Evolutionary conservation across 2,888 invertebrate species (phyloP).

Genomic region (Pterostichus niger): DNA sequence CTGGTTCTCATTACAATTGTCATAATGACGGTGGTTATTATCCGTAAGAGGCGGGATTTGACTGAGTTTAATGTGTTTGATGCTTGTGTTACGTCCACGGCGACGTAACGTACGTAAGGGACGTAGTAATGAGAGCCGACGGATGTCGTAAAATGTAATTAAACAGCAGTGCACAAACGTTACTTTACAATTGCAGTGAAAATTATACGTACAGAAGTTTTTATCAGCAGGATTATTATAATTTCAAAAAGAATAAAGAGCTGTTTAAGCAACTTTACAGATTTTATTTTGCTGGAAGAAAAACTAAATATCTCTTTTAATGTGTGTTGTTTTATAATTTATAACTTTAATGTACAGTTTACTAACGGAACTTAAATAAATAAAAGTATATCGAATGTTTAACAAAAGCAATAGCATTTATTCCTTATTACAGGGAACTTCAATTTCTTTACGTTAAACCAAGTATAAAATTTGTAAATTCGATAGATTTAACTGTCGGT

Average conservation of each 20-base stretch:
- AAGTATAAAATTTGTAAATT: no score
- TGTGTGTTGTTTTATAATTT: no score
- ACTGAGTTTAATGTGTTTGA: neutral
- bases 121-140: conserved; percentile 49
- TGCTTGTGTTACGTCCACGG: conserved; percentile 3
- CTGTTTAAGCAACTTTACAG: no score
- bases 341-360: no score
- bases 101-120: neutral
- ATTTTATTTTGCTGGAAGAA: no score
- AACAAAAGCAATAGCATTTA: no score
- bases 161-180: neutral
- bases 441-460: no score
- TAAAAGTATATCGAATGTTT: no score
- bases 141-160: conserved; percentile 65
- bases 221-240: neutral
- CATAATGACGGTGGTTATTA: conserved; percentile 36
- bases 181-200: neutral
- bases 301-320: no score
- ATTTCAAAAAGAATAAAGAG: neutral
- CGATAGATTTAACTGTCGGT: no score
- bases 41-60: conserved; percentile 16
- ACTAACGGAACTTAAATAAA: no score
- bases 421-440: no score
- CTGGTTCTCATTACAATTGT: conserved; percentile 25
- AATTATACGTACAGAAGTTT: neutral